phyloP scores from a whole-genome alignment of 53 echinoderm and acorn worm species.

The Echinarachnius parma region DNA sequence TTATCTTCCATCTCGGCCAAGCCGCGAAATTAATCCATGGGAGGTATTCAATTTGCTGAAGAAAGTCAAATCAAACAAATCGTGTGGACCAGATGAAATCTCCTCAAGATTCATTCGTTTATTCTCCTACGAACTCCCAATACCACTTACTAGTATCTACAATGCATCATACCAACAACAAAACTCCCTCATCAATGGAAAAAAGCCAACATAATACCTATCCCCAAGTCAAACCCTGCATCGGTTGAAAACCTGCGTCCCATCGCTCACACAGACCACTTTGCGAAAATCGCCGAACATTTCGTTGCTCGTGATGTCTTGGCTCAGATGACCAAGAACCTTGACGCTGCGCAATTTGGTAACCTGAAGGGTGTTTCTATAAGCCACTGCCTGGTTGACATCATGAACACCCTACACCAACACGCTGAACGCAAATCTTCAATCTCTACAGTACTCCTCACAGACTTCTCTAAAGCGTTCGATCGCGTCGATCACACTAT shows the following conservation, averaged over 20 bases:
- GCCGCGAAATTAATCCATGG: constrained; percentile 18
- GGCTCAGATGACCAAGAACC: not conserved
- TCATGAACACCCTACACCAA: constrained; percentile 20
- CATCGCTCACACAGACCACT: constrained; percentile 41
- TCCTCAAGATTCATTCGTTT: constrained; percentile 24
- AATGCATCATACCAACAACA: constrained; percentile 25
- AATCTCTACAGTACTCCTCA: constrained; percentile 33
- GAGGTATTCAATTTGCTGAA: constrained; percentile 12
- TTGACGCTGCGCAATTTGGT: constrained; percentile 38
- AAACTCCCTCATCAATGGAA: constrained; percentile 43
- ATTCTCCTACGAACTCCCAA: constrained; percentile 32
- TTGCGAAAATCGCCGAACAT: constrained; percentile 37
- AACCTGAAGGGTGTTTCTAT: constrained; percentile 41
- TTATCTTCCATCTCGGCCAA: constrained; percentile 43
- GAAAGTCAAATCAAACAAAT: constrained; percentile 23
- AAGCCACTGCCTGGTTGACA: constrained; percentile 32
- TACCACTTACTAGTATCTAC: constrained; percentile 16
- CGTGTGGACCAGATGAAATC: constrained; percentile 40
- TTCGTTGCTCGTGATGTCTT: constrained; percentile 10
- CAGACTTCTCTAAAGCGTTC: constrained; percentile 57
- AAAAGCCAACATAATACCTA: constrained; percentile 23
- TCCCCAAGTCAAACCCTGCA: constrained; percentile 32
- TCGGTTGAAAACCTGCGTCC: constrained; percentile 38
- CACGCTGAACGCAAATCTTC: constrained; percentile 20
- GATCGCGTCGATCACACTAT: constrained; percentile 46